Evolutionary conservation across 53 echinoderm and acorn worm species (phyloP).

Genomic region (Mesocentrotus franciscanus): DNA sequence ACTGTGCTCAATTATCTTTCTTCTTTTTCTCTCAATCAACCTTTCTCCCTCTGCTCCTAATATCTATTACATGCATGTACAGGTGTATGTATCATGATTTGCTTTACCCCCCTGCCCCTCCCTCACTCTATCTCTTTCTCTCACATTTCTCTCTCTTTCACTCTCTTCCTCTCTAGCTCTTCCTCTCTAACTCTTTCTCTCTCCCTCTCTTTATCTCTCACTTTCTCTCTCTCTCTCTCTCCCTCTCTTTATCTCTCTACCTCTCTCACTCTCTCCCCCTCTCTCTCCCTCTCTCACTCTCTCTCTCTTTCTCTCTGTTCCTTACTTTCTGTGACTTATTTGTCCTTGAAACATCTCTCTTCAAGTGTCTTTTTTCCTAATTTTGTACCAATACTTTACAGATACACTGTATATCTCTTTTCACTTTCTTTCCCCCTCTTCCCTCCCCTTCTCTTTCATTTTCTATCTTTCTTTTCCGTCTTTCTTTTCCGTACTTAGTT

Average conservation of each 20-base stretch:
- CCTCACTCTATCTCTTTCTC: not conserved
- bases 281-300: not conserved
- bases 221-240: not conserved
- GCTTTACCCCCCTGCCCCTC: not conserved
- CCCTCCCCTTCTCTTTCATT: too few species aligned
- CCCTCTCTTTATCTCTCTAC: not conserved
- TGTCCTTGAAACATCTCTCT: too few species aligned
- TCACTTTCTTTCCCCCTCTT: not conserved
- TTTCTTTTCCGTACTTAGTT: not conserved
- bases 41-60: not conserved
- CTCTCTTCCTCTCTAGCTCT: not conserved
- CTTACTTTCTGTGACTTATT: not conserved
- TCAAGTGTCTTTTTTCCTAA: too few species aligned
- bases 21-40: not conserved
- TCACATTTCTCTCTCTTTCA: too few species aligned
- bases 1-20: not conserved
- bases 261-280: not conserved
- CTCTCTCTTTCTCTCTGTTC: not conserved
- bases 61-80: too few species aligned
- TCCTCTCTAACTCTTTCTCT: not conserved
- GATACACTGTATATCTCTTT: not conserved
- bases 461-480: not conserved
- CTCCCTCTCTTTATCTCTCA: not conserved
- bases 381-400: too few species aligned
- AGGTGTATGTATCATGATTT: not conserved